Conservation (phyloP, 2,888 invertebrate species). For the Euphydryas editha region DNA sequence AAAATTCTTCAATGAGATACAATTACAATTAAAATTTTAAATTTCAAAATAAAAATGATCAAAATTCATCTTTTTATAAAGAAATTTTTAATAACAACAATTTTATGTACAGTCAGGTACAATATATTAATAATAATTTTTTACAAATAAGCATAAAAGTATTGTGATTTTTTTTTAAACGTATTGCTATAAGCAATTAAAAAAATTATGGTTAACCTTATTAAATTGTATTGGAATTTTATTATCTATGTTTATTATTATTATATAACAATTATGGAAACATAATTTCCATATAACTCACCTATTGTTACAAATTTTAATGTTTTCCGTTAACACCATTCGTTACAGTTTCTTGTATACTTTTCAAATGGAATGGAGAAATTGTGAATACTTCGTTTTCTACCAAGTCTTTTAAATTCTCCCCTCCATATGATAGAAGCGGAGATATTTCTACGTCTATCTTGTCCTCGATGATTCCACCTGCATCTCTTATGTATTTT, state of each 20-base stretch:
- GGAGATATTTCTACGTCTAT: conserved; percentile 96
- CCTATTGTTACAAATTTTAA: conserved; percentile 38
- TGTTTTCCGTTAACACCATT: conserved; percentile 74
- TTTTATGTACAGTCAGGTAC: conserved; percentile 11
- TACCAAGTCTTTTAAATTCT: conserved; percentile 88
- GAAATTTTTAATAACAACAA: not conserved
- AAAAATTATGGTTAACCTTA: too few species aligned
- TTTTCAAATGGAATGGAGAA: conserved; percentile 85
- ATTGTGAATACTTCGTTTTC: conserved; percentile 86
- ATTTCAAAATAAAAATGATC: not conserved
- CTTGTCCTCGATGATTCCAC: conserved; percentile 87
- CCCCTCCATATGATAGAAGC: conserved; percentile 94
- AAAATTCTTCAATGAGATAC: conserved; percentile 10
- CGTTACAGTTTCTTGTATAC: conserved; percentile 62
- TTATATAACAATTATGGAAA: not conserved
- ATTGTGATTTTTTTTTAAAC: not conserved
- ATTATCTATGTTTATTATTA: not conserved
- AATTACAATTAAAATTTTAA: conserved; percentile 2
- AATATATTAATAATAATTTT: conserved; percentile 1
- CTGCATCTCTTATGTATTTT: conserved; percentile 91
- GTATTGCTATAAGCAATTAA: too few species aligned
- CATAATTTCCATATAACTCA: not conserved
- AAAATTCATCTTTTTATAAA: not conserved
- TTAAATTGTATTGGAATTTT: too few species aligned
- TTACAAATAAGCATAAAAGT: not conserved